A percentile compares a stretch with the other conserved stretches of the same genome.
Evolutionary conservation across 2,797 vertebrate genomes (phyloP).

Genomic region (Cossypha niveicapilla): DNA sequence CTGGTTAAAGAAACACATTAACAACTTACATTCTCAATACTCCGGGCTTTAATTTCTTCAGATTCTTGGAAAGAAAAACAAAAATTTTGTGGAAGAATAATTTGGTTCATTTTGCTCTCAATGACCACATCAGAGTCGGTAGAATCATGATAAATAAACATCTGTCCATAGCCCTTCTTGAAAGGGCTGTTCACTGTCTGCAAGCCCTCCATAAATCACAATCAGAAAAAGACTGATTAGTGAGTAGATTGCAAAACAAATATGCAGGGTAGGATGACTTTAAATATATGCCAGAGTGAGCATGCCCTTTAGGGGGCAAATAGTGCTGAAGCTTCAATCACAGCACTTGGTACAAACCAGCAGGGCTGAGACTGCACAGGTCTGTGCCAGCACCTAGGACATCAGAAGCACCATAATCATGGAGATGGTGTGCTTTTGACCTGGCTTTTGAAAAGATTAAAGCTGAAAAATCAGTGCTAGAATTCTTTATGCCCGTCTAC

Average conservation of each 20-base stretch:
- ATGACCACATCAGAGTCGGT: neutral
- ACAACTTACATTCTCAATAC: neutral
- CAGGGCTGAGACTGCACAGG: neutral
- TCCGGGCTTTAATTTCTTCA: neutral
- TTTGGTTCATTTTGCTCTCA: neutral
- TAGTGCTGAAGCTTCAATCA: neutral
- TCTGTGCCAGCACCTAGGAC: neutral
- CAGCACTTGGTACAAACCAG: neutral
- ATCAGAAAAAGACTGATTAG: neutral
- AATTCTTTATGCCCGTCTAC: neutral
- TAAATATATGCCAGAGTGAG: neutral
- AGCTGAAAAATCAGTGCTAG: neutral
- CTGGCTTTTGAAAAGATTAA: neutral
- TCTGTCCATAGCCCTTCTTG: neutral
- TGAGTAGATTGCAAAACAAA: neutral
- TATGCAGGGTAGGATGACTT: neutral
- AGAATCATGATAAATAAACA: neutral
- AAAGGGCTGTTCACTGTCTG: neutral
- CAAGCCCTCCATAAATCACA: neutral
- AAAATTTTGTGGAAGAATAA: neutral
- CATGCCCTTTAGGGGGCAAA: neutral
- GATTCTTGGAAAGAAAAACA: neutral
- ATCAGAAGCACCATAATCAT: neutral
- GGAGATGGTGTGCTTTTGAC: neutral
- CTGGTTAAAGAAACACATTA: neutral